phyloP scores from a whole-genome alignment of 2,888 invertebrate genomes.

The Drosophila putrida region DNA sequence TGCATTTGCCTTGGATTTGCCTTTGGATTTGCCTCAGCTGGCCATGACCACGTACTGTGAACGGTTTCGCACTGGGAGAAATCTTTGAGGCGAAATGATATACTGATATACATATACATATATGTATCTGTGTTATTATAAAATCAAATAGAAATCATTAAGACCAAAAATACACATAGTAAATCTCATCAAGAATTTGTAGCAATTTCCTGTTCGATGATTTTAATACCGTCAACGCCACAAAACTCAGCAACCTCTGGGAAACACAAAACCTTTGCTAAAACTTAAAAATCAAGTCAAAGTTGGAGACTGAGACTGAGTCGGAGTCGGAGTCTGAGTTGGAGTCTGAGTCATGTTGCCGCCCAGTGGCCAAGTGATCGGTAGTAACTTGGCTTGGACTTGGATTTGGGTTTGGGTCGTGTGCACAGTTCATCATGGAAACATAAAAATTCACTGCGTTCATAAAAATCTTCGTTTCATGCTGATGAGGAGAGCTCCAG shows the following conservation, averaged over 20 bases:
- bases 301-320: conserved; percentile 37
- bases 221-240: conserved; percentile 50
- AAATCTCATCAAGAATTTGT: conserved; percentile 80
- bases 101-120: conserved; percentile 27
- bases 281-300: conserved; percentile 25
- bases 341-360: conserved; percentile 69
- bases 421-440: conserved; percentile 80
- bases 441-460: conserved; percentile 82
- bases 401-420: conserved; percentile 57
- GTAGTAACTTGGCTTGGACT: conserved; percentile 16
- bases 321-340: conserved; percentile 37
- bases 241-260: conserved; percentile 42
- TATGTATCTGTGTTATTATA: conserved; percentile 36
- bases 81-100: conserved; percentile 46
- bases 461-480: conserved; percentile 81
- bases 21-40: conserved; percentile 44
- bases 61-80: conserved; percentile 38
- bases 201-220: conserved; percentile 82
- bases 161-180: conserved; percentile 75
- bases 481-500: conserved; percentile 80
- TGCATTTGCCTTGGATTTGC: background rate
- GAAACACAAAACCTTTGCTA: conserved; percentile 61
- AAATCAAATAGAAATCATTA: conserved; percentile 81
- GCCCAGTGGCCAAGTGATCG: conserved; percentile 57
- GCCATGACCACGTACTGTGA: conserved; percentile 72